A percentile compares a stretch with the other conserved stretches of the same genome.
Evolutionary conservation across 2,797 vertebrate species (phyloP).

Genomic region (Syngnathus acus): DNA sequence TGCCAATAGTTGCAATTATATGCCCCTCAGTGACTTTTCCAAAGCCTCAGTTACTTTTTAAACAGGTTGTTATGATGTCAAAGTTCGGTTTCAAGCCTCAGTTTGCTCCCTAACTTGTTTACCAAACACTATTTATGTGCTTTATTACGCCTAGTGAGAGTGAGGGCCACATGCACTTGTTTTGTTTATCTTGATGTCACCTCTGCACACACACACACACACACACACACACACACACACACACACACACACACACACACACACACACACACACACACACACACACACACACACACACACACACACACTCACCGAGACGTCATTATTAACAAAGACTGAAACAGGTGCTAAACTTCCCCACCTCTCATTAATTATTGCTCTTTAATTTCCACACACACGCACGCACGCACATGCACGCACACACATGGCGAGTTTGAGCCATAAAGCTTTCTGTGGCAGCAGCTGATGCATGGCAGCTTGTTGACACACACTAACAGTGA

Average conservation of each 20-base stretch:
- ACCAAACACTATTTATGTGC: not conserved
- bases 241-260: conserved; percentile 2
- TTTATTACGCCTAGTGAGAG: not conserved
- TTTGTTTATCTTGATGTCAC: conserved; percentile 2
- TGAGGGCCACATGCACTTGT: not conserved
- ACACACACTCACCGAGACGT: conserved; percentile 28
- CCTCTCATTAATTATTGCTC: conserved; percentile 69
- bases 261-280: not conserved
- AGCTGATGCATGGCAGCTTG: conserved; percentile 79
- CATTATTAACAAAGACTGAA: conserved; percentile 59
- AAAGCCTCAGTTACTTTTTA: too few species aligned
- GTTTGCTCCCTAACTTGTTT: not conserved
- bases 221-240: conserved; percentile 10
- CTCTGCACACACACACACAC: not conserved
- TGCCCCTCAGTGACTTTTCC: too few species aligned
- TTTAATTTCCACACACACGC: conserved; percentile 53
- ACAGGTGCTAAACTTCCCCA: conserved; percentile 69
- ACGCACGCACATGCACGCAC: conserved; percentile 41
- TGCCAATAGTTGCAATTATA: too few species aligned
- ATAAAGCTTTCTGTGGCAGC: conserved; percentile 74
- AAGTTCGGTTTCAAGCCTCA: too few species aligned
- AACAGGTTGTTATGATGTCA: too few species aligned
- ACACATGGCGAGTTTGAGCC: conserved; percentile 53
- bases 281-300: not conserved
- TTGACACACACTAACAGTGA: conserved; percentile 88